A percentile compares a stretch with the other conserved stretches of the same genome.
Evolutionary conservation across 2,797 vertebrate genomes (phyloP).

Genomic region (Ciconia nigra): DNA sequence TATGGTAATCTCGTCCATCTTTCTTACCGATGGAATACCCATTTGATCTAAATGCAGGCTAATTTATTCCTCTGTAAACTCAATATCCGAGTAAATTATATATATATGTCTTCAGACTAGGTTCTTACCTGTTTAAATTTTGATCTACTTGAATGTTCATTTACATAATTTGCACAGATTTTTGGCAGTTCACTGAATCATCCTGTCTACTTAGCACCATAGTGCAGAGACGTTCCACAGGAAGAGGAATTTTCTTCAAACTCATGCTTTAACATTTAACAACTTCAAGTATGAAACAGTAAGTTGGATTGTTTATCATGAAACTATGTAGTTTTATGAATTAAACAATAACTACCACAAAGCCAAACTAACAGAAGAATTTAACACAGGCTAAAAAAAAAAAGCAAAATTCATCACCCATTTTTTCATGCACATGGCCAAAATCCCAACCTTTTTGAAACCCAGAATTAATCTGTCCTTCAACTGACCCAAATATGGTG

Average conservation of each 20-base stretch:
- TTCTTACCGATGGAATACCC: neutral
- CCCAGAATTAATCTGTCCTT: neutral
- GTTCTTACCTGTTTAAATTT: neutral
- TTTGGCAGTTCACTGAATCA: neutral
- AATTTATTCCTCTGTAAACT: neutral
- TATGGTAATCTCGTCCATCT: neutral
- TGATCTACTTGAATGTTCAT: neutral
- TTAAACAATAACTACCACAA: neutral
- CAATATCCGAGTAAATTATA: neutral
- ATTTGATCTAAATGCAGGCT: neutral
- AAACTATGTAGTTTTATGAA: neutral
- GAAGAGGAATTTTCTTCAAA: neutral
- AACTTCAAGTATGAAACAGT: neutral
- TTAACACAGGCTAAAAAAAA: neutral
- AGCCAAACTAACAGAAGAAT: neutral
- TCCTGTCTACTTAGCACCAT: neutral
- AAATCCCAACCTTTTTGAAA: neutral
- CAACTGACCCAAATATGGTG: neutral
- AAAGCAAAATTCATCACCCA: neutral
- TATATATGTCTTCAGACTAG: neutral
- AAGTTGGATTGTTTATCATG: neutral
- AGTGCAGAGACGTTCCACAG: neutral
- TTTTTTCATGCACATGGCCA: neutral
- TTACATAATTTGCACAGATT: neutral
- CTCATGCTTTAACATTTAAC: neutral